A percentile compares a stretch with the other conserved stretches of the same genome.
These are phyloP conservation scores for Rallus crepitans DNA, from an alignment of 2,797 vertebrate species.

Conservation along the genomic window DNA sequence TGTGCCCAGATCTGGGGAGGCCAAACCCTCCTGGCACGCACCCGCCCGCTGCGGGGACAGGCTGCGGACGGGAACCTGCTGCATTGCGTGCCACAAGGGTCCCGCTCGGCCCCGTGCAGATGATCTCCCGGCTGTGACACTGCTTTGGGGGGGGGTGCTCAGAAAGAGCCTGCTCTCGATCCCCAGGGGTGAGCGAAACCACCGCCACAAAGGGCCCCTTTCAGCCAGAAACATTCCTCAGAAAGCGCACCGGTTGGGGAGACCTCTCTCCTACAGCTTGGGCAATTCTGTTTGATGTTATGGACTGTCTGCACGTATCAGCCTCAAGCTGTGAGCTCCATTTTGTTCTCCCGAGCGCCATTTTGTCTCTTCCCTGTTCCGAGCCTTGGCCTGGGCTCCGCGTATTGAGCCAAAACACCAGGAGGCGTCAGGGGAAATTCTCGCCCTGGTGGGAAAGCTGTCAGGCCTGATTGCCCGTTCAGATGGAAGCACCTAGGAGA, in stretches of 20 bases:
- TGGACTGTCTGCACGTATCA: conserved; percentile 62
- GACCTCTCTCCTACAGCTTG: conserved; percentile 28
- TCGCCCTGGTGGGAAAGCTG: conserved; percentile 1
- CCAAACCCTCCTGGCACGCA: fast-evolving
- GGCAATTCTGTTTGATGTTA: conserved; percentile 65
- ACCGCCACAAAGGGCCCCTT: conserved; percentile 28
- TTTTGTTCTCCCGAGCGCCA: conserved; percentile 56
- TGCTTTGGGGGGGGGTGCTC: fast-evolving
- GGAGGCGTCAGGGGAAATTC: conserved; percentile 64
- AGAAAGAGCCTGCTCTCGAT: fast-evolving
- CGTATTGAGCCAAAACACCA: conserved; percentile 58
- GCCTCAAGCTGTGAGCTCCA: conserved; percentile 45
- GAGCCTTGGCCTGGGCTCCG: conserved; percentile 28
- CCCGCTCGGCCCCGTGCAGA: neutral
- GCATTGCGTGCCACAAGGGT: fast-evolving
- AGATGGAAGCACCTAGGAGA: conserved; percentile 36
- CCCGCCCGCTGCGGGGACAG: fast-evolving
- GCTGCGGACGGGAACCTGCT: fast-evolving
- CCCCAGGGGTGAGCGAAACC: fast-evolving
- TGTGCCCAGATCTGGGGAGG: fast-evolving
- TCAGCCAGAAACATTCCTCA: neutral
- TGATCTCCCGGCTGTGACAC: fast-evolving
- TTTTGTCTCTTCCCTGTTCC: conserved; percentile 40
- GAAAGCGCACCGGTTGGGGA: neutral
- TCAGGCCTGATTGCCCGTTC: conserved; percentile 28